Evolutionary conservation across 2,113 vertebrate species (phyloP).

Genomic region (Ramphastos sulfuratus): DNA sequence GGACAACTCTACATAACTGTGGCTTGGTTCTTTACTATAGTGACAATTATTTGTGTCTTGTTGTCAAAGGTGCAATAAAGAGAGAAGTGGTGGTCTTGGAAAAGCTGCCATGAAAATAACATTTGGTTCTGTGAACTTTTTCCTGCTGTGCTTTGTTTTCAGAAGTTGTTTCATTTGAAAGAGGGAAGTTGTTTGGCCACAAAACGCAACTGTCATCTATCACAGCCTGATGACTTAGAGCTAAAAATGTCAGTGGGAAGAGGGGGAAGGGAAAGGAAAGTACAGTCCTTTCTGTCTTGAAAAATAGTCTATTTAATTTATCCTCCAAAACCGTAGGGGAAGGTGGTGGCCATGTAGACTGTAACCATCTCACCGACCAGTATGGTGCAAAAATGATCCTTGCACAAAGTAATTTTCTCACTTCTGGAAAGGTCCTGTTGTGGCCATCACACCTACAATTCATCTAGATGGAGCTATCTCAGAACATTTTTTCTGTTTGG

Average conservation of each 20-base stretch:
- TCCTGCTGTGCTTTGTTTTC: slow-evolving; percentile 16
- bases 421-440: not conserved
- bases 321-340: slow-evolving; percentile 1
- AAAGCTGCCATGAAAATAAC: not conserved
- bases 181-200: slow-evolving; percentile 59
- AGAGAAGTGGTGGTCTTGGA: not conserved
- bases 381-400: not conserved
- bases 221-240: not conserved
- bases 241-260: slow-evolving; percentile 31
- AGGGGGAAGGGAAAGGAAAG: not conserved
- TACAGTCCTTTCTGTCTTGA: not conserved
- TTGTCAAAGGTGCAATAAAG: not conserved
- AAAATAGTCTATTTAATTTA: not conserved
- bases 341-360: not conserved
- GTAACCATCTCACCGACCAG: not conserved
- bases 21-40: not conserved
- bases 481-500: not conserved
- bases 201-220: slow-evolving; percentile 45
- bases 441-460: not conserved
- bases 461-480: not conserved
- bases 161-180: not conserved
- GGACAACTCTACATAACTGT: not conserved
- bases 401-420: not conserved
- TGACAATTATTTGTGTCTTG: not conserved
- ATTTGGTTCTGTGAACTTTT: not conserved